phyloP scores from a whole-genome alignment of 23 tunicate species.

The Trididemnum miniatum region DNA sequence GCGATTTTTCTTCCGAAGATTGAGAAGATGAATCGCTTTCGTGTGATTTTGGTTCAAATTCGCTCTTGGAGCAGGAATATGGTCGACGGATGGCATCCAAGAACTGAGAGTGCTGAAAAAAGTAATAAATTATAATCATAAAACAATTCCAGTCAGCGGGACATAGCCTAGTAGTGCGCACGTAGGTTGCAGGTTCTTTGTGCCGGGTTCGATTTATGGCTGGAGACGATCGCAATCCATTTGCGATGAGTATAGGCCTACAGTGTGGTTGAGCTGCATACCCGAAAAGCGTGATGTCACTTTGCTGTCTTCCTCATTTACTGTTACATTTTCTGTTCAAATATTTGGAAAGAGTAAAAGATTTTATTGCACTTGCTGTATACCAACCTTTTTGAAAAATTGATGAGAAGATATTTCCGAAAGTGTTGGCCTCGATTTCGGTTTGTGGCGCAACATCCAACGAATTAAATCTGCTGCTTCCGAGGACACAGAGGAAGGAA shows the following conservation, averaged over 20 bases:
- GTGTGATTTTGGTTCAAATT: background rate
- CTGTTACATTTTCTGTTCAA: no score
- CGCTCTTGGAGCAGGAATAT: background rate
- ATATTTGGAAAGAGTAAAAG: no score
- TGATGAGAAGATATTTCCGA: constrained; percentile 61
- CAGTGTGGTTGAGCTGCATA: no score
- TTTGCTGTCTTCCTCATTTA: no score
- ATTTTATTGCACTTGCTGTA: no score
- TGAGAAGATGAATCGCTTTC: background rate
- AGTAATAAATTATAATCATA: background rate
- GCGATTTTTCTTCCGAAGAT: constrained; percentile 13
- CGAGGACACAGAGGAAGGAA: constrained; percentile 64
- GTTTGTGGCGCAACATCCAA: constrained; percentile 67
- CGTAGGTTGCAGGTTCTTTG: no score
- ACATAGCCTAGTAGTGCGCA: no score
- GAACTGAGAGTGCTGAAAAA: background rate
- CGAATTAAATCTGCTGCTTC: constrained; percentile 86
- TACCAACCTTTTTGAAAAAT: constrained; percentile 72
- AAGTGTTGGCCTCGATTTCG: constrained; percentile 63
- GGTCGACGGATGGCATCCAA: background rate
- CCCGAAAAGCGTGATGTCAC: no score
- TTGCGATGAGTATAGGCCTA: no score
- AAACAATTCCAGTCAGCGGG: no score
- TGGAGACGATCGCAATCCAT: no score
- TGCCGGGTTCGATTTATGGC: no score